These are phyloP conservation scores for Amaurobius ferox DNA, from an alignment of 2,888 invertebrate genomes.

Conservation along the genomic window DNA sequence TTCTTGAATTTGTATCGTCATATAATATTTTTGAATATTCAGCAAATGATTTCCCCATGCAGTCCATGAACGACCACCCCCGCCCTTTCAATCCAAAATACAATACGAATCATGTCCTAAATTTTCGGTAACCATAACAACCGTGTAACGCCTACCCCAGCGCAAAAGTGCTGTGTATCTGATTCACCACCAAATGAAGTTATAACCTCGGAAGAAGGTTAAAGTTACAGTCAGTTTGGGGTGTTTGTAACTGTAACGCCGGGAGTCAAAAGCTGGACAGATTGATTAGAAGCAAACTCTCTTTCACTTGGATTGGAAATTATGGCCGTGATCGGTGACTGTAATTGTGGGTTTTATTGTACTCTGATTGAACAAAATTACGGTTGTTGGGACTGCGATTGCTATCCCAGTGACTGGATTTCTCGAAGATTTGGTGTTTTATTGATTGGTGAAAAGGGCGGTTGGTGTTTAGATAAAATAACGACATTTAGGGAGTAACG, in stretches of 20 bases:
- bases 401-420: background rate
- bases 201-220: background rate
- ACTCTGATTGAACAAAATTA: background rate
- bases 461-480: too few species aligned
- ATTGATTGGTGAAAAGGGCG: too few species aligned
- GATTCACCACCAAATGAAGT: conserved; percentile 1
- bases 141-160: background rate
- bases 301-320: background rate
- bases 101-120: too few species aligned
- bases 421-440: too few species aligned
- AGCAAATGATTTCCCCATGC: too few species aligned
- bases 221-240: background rate
- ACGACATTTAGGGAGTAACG: too few species aligned
- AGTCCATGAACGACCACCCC: too few species aligned
- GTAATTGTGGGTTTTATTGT: background rate
- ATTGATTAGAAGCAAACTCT: background rate
- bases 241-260: background rate
- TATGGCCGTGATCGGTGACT: background rate
- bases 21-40: too few species aligned
- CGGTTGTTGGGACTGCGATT: background rate
- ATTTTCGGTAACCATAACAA: background rate
- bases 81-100: too few species aligned
- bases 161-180: background rate
- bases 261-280: background rate
- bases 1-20: too few species aligned